These are phyloP conservation scores for Hypomecis atomaria DNA, from an alignment of 2,888 invertebrate species.

Conservation along the genomic window DNA sequence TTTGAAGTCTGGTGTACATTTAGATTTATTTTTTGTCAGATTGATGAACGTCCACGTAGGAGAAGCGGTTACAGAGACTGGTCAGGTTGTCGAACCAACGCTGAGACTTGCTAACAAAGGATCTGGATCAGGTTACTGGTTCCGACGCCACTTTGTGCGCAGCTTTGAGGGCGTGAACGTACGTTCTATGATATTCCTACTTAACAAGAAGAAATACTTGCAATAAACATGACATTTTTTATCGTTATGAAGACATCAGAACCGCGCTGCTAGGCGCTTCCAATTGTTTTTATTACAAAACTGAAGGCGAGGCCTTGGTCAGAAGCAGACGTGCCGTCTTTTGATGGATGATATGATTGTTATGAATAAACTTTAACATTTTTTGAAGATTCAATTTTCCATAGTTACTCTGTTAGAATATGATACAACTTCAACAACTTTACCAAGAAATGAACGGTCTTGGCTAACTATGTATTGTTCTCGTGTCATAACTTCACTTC, in stretches of 20 bases:
- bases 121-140: constrained; percentile 64
- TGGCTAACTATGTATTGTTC: constrained; percentile 11
- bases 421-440: no score
- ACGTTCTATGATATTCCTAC: constrained; percentile 33
- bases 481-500: neutral
- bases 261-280: no score
- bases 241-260: no score
- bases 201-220: constrained; percentile 6
- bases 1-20: constrained; percentile 57
- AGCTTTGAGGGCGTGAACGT: constrained; percentile 70
- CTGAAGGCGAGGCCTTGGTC: no score
- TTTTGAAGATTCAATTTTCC: no score
- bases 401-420: no score
- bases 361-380: no score
- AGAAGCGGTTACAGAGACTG: constrained; percentile 73
- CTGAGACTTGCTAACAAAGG: constrained; percentile 63
- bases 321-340: no score
- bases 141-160: constrained; percentile 65
- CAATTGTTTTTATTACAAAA: no score
- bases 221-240: neutral
- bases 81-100: constrained; percentile 74
- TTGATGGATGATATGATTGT: no score
- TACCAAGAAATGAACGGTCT: neutral
- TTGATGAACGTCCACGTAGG: constrained; percentile 72
- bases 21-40: constrained; percentile 52